phyloP scores from a whole-genome alignment of 2,888 invertebrate genomes.

The Mamestra brassicae region DNA sequence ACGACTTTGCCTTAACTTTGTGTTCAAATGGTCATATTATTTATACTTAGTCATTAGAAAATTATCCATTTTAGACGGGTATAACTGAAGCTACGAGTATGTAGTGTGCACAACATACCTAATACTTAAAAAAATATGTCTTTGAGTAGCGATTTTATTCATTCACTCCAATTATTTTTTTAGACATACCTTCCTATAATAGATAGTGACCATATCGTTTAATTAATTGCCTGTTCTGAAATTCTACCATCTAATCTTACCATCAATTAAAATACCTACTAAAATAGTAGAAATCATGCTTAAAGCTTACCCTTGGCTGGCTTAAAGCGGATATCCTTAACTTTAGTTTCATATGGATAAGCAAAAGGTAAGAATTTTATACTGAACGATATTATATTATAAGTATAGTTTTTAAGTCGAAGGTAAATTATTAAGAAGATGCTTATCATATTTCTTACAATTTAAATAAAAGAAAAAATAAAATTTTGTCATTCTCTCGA shows the following conservation, averaged over 20 bases:
- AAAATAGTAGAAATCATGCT: constrained; percentile 75
- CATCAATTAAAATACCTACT: constrained; percentile 66
- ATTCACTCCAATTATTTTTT: background rate
- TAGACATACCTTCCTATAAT: constrained; percentile 14
- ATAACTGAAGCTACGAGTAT: constrained; percentile 1
- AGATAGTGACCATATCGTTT: constrained; percentile 14
- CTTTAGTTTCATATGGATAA: constrained; percentile 56
- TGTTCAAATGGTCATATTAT: background rate
- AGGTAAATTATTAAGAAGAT: constrained; percentile 25
- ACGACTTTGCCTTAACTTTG: background rate
- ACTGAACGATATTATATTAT: constrained; percentile 28
- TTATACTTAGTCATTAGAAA: background rate
- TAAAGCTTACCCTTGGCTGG: constrained; percentile 75
- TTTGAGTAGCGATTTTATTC: background rate
- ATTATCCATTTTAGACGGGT: background rate
- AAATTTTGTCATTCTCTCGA: too few relatives aligned
- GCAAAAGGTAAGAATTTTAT: constrained; percentile 73
- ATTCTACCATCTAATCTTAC: constrained; percentile 43
- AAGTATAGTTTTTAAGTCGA: constrained; percentile 11
- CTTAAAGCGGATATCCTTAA: constrained; percentile 65
- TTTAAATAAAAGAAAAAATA: too few relatives aligned
- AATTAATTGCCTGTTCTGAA: constrained; percentile 37
- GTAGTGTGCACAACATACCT: background rate
- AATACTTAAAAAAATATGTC: background rate
- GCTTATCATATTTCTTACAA: too few relatives aligned